phyloP scores from a whole-genome alignment of 2,113 vertebrate genomes.

The Polyodon spathula region DNA sequence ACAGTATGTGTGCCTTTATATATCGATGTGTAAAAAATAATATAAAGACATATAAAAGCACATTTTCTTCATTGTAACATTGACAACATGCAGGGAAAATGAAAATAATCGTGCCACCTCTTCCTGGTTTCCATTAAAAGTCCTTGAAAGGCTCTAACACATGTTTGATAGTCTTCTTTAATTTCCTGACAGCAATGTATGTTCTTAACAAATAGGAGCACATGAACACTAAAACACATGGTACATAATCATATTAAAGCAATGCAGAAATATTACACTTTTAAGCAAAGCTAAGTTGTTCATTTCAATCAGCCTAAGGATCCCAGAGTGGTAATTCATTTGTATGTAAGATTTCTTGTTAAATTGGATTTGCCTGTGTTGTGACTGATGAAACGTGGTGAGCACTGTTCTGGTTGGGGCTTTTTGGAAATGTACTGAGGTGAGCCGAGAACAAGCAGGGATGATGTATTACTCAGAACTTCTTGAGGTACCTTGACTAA shows the following conservation, averaged over 20 bases:
- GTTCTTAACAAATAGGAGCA: too few species aligned
- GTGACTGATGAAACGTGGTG: background rate
- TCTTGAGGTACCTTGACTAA: background rate
- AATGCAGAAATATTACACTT: background rate
- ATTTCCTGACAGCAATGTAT: too few species aligned
- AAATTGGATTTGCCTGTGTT: background rate
- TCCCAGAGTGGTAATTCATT: background rate
- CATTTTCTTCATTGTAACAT: too few species aligned
- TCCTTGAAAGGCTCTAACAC: too few species aligned
- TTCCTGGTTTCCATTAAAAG: too few species aligned
- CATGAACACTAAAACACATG: background rate
- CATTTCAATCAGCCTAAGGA: background rate
- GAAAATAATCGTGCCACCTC: too few species aligned
- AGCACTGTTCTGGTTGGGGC: background rate
- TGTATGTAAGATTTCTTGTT: background rate
- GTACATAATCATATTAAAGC: background rate
- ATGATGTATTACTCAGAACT: slow-evolving; percentile 2
- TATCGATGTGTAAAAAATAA: too few species aligned
- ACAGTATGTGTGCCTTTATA: too few species aligned
- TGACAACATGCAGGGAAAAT: too few species aligned
- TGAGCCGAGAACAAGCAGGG: background rate
- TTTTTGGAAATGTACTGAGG: background rate
- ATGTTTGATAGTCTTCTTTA: too few species aligned
- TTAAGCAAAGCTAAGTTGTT: background rate
- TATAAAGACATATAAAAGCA: too few species aligned